Percentiles rank a stretch among this genome's conserved stretches.
phyloP scores from a whole-genome alignment of 2,888 invertebrate species.

The Xanthia icteritia region DNA sequence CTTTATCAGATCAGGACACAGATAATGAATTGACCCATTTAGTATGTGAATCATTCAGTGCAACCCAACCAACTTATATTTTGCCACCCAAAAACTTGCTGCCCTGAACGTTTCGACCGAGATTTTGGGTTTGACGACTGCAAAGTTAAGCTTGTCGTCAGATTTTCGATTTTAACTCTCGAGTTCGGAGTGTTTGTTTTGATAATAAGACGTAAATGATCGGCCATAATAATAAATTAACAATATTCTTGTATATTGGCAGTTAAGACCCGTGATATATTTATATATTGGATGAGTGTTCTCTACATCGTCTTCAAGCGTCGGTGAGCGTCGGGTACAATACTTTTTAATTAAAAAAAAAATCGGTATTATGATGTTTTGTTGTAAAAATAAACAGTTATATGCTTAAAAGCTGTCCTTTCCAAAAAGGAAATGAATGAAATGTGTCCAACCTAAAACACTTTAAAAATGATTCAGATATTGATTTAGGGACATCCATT shows the following conservation, averaged over 20 bases:
- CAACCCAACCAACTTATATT: conserved; percentile 66
- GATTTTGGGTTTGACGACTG: conserved; percentile 13
- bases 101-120: background rate
- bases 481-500: conserved; percentile 18
- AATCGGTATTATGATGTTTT: conserved; percentile 38
- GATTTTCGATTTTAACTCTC: conserved; percentile 63
- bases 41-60: conserved; percentile 85
- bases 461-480: conserved; percentile 25
- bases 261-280: conserved; percentile 57
- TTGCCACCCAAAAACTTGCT: conserved; percentile 46
- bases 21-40: conserved; percentile 89
- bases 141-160: conserved; percentile 59
- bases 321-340: conserved; percentile 9
- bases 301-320: conserved; percentile 31
- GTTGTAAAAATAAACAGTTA: conserved; percentile 18
- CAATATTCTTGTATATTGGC: conserved; percentile 63
- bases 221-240: conserved; percentile 71
- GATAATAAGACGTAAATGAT: conserved; percentile 72
- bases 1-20: conserved; percentile 86
- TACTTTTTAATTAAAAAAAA: conserved; percentile 34
- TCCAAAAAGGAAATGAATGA: conserved; percentile 31
- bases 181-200: conserved; percentile 71
- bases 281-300: conserved; percentile 35
- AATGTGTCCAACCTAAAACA: conserved; percentile 17
- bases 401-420: conserved; percentile 28